Base-by-base conservation (phyloP, 2,888 invertebrate genomes). In the Xanthorhoe spadicearia region DNA sequence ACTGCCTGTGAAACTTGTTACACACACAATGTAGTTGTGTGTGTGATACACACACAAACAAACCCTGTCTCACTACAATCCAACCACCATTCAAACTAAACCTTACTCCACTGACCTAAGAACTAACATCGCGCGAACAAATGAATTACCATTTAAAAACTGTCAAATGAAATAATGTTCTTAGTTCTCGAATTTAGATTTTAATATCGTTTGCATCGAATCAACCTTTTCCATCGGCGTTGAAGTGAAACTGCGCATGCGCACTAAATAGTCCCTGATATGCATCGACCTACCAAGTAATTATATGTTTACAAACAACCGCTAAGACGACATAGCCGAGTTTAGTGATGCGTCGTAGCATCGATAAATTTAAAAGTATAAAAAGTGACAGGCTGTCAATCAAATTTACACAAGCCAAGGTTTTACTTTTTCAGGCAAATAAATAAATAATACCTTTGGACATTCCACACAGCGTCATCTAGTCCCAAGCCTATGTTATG, bases 211-310 rank as follows among this genome's bases (percentile, higher is more conserved):
- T 35, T 38, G 59, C 13, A 17, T 57, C 17, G 9, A 28, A 10
- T 35, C 56, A 13, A 23, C 23, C 10, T 19, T 51, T 51, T 15
- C 17, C 48, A 7, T 51, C 19, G 59, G 38, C 51, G 55, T 61
- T 19, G 35, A 32, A 63, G 63, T 63, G 63, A 63, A 63, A 53
- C 52, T 68, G 56, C 23, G 23, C 66, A 71, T 69, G 72, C 63
- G 62, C 53, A 82, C 84, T 82, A 80, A 80, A 69, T 74, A 78
- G 76, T 64, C 68, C 76, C 79, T 84, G 92, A 92, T 92, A 92
- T 91, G 90, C 92, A 92, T 90, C 91, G 86, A 88, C 88, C 87
- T 90, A 92, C 92, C 89, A 85, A 88, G 86, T 93, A 93, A 93
- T 92, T 92, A 92, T 91, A 93, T 92, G 92, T 92, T 93, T 92